A percentile compares a stretch with the other conserved stretches of the same genome.
These are phyloP conservation scores for Gobio occitaniae DNA, from an alignment of 2,797 vertebrate species.

Conservation along the genomic window DNA sequence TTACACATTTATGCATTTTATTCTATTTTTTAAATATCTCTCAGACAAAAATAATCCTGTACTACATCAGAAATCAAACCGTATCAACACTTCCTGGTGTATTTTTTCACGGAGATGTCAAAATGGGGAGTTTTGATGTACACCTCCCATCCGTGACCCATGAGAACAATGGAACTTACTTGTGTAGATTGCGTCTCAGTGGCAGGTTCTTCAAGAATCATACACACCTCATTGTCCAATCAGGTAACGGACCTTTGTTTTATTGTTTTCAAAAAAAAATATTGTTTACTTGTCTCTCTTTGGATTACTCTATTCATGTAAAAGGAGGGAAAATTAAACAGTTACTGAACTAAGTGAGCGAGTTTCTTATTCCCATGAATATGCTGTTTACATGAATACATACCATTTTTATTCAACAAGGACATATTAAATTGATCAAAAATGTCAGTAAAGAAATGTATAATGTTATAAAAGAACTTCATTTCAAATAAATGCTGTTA, in stretches of 20 bases:
- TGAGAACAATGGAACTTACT: slow-evolving; percentile 38
- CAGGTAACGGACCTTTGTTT: background rate
- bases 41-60: slow-evolving; percentile 9
- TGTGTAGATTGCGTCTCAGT: slow-evolving; percentile 24
- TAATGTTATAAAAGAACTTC: background rate
- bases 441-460: background rate
- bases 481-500: background rate
- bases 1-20: background rate
- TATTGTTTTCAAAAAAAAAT: background rate
- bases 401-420: background rate
- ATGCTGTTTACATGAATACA: background rate
- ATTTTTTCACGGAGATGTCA: background rate
- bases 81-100: background rate
- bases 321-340: background rate
- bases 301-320: background rate
- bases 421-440: background rate
- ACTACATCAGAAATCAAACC: slow-evolving; percentile 15
- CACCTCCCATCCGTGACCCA: background rate
- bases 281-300: background rate
- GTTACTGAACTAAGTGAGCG: background rate
- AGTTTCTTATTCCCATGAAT: background rate
- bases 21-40: background rate
- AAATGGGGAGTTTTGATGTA: slow-evolving; percentile 33
- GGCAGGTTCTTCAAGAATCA: slow-evolving; percentile 17
- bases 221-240: slow-evolving; percentile 17